Evolutionary conservation across 2,113 vertebrate genomes (phyloP).

Genomic region (Engystomops pustulosus): DNA sequence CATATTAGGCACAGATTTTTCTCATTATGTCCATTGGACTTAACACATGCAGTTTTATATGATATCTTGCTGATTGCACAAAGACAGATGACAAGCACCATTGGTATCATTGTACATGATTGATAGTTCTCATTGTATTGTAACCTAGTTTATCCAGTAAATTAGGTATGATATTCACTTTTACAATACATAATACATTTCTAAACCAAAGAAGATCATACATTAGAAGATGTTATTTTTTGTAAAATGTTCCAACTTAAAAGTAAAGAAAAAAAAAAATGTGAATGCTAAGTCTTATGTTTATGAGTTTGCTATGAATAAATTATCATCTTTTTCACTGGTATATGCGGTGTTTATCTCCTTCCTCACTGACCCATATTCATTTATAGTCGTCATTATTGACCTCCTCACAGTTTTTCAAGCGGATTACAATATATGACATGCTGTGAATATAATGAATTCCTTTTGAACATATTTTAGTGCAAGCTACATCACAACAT

Average conservation of each 20-base stretch:
- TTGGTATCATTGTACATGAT: background rate
- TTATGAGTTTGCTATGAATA: background rate
- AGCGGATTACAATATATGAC: conserved; percentile 1
- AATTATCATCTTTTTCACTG: background rate
- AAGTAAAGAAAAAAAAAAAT: background rate
- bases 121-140: background rate
- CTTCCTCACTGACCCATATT: conserved; percentile 7
- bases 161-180: no score
- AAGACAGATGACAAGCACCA: background rate
- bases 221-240: no score
- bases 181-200: no score
- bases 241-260: background rate
- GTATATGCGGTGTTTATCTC: background rate
- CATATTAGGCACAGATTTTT: background rate
- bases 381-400: conserved; percentile 17
- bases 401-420: conserved; percentile 17
- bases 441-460: conserved; percentile 44
- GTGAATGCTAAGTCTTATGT: background rate
- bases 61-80: background rate
- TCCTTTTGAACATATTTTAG: background rate
- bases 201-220: background rate
- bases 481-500: conserved; percentile 1
- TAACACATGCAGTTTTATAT: background rate
- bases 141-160: background rate
- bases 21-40: background rate